Conservation (phyloP, 2,797 vertebrate species). For the Cossypha dichroa region DNA sequence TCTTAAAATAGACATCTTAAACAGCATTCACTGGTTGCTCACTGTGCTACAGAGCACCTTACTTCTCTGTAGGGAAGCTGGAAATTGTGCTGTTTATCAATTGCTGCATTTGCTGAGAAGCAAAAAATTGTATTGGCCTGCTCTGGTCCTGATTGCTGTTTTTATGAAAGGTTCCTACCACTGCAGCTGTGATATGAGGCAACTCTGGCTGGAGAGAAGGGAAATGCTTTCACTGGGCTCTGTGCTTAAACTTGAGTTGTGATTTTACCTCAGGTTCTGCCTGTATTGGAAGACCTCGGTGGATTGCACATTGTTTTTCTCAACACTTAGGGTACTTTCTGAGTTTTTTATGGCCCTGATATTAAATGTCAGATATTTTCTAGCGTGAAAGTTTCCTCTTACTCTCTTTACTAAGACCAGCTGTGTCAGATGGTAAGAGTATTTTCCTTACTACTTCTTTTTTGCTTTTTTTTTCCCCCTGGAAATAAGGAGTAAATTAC, state of each 20-base stretch:
- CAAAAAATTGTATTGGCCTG: neutral
- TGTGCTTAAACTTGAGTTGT: neutral
- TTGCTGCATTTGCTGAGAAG: neutral
- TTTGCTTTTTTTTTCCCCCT: neutral
- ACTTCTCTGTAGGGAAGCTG: neutral
- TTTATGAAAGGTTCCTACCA: neutral
- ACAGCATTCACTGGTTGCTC: neutral
- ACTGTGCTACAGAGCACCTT: neutral
- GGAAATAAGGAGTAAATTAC: conserved; percentile 38
- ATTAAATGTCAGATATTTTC: conserved; percentile 8
- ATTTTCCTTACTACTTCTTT: conserved; percentile 18
- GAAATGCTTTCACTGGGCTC: neutral
- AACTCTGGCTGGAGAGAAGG: neutral
- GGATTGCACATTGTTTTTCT: neutral
- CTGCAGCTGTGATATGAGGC: neutral
- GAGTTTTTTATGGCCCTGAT: neutral
- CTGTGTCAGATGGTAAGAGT: conserved; percentile 16
- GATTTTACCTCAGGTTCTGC: neutral
- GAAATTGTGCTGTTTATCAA: neutral
- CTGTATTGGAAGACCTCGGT: neutral
- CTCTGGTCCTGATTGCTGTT: neutral
- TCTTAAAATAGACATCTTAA: neutral
- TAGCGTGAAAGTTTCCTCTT: neutral
- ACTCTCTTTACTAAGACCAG: conserved; percentile 22
- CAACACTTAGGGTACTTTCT: neutral